phyloP scores from a whole-genome alignment of 2,797 vertebrate genomes.

The Gorsachius magnificus region DNA sequence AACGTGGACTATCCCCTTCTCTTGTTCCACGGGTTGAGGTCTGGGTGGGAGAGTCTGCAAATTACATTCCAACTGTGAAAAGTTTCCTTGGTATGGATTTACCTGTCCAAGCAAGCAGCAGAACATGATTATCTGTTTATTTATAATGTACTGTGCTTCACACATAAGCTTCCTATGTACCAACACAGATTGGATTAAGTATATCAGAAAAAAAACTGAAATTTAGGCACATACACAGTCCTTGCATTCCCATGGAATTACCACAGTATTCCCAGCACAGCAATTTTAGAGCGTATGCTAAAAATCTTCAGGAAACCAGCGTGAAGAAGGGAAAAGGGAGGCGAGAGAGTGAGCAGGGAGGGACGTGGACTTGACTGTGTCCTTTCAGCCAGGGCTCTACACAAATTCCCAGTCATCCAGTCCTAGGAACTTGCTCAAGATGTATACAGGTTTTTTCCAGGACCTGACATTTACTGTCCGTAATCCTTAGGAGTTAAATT shows the following conservation, averaged over 20 bases:
- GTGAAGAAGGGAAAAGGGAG: neutral
- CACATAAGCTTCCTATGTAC: neutral
- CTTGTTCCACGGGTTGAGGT: neutral
- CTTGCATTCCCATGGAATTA: neutral
- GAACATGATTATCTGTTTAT: neutral
- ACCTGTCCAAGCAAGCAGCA: neutral
- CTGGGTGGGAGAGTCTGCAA: neutral
- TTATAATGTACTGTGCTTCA: neutral
- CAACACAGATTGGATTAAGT: neutral
- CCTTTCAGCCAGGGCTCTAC: neutral
- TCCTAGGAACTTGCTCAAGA: neutral
- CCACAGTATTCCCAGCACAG: neutral
- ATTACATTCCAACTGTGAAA: neutral
- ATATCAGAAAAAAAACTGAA: neutral
- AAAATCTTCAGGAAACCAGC: neutral
- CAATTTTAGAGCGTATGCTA: neutral
- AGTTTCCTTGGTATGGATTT: neutral
- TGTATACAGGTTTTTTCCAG: accelerated
- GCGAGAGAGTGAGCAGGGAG: neutral
- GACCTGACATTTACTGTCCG: neutral
- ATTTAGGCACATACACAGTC: neutral
- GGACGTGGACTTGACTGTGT: neutral
- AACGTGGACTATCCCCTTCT: neutral
- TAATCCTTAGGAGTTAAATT: neutral
- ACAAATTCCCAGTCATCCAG: neutral